phyloP scores from a whole-genome alignment of 2,113 vertebrate species.

The Panthera tigris region DNA sequence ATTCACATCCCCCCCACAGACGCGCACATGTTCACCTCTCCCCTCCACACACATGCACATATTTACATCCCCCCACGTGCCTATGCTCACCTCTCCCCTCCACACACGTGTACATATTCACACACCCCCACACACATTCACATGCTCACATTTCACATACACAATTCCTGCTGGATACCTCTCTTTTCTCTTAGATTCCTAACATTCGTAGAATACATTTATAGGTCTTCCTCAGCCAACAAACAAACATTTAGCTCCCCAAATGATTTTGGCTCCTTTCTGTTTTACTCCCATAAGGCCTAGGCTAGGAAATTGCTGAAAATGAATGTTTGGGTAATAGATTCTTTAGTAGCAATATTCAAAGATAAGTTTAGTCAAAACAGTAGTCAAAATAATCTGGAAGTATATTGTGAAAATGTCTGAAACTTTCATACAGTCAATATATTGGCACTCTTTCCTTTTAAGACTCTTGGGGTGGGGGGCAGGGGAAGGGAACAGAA shows the following conservation, averaged over 20 bases:
- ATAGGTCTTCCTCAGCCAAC: not conserved
- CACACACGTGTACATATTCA: not conserved
- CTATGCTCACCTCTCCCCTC: not conserved
- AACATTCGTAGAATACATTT: not conserved
- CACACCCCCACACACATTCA: not conserved
- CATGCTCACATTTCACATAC: not conserved
- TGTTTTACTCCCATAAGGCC: not conserved
- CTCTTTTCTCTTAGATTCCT: not conserved
- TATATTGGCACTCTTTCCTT: not conserved
- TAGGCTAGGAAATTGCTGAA: not conserved
- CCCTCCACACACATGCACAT: too few relatives aligned
- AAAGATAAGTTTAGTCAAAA: not conserved
- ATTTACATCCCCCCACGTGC: too few relatives aligned
- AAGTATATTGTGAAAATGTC: not conserved
- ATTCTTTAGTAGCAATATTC: not conserved
- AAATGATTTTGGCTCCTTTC: not conserved
- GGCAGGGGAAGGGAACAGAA: too few relatives aligned
- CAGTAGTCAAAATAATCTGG: conserved; percentile 3
- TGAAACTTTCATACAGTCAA: not conserved
- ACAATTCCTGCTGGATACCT: not conserved
- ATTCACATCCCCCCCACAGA: too few relatives aligned
- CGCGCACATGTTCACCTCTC: not conserved
- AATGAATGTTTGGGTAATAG: not conserved
- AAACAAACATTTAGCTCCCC: not conserved
- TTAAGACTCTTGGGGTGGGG: not conserved